Conservation (phyloP, 2,113 vertebrate genomes). For the Spheniscus mendiculus region DNA sequence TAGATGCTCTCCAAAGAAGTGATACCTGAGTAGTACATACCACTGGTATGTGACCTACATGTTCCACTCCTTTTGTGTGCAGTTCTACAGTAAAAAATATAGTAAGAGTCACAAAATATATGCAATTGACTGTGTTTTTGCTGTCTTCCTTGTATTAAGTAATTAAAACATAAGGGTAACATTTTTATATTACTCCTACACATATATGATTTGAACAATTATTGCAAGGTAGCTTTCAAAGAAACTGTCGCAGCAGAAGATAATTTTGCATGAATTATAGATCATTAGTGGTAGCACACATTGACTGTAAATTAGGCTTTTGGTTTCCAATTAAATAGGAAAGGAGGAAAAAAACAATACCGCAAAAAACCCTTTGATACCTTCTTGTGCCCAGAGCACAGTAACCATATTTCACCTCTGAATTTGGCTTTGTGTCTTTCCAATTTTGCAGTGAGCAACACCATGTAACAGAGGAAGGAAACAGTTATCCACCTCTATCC, state of each 20-base stretch:
- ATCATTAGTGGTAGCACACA: background rate
- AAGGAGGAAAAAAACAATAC: background rate
- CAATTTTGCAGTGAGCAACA: background rate
- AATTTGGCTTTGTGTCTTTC: background rate
- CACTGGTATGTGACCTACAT: background rate
- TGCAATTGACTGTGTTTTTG: background rate
- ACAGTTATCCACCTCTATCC: background rate
- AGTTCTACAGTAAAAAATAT: background rate
- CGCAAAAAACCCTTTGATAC: background rate
- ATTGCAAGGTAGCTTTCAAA: background rate
- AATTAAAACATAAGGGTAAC: slow-evolving; percentile 17
- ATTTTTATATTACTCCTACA: background rate
- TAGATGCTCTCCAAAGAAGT: background rate
- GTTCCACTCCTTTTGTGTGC: background rate
- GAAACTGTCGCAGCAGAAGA: background rate
- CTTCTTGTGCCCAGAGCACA: background rate
- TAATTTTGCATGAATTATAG: slow-evolving; percentile 7
- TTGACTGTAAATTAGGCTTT: background rate
- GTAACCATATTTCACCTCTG: background rate
- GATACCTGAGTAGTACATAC: background rate
- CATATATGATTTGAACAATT: background rate
- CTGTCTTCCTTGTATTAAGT: background rate
- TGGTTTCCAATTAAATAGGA: background rate
- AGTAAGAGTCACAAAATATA: background rate
- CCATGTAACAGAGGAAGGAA: background rate